These are phyloP conservation scores for Lithosia quadra DNA, from an alignment of 2,888 invertebrate genomes.

Conservation along the genomic window DNA sequence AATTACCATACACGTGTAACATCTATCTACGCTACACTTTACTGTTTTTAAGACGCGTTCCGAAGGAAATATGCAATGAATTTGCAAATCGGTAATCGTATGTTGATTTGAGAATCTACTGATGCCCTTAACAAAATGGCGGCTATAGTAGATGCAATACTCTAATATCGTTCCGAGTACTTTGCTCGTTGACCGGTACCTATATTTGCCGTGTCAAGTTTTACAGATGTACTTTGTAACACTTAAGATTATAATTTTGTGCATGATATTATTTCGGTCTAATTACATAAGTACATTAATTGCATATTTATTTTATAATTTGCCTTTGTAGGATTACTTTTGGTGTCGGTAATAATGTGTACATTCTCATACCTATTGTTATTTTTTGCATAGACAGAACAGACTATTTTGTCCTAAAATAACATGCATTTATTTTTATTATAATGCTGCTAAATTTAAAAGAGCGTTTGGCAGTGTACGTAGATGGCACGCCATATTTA, in stretches of 20 bases:
- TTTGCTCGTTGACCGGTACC: slow-evolving; percentile 35
- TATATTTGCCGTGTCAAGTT: slow-evolving; percentile 27
- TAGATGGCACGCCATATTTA: slow-evolving; percentile 50
- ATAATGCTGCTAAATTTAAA: slow-evolving; percentile 65
- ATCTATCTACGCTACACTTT: slow-evolving; percentile 68
- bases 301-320: slow-evolving; percentile 32
- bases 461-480: slow-evolving; percentile 47
- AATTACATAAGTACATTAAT: slow-evolving; percentile 16
- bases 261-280: slow-evolving; percentile 47
- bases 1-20: slow-evolving; percentile 73
- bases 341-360: slow-evolving; percentile 49
- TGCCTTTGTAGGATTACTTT: slow-evolving; percentile 30
- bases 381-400: slow-evolving; percentile 32
- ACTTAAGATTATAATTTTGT: slow-evolving; percentile 40
- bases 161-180: slow-evolving; percentile 14
- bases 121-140: slow-evolving; percentile 64
- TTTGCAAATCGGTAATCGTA: slow-evolving; percentile 53
- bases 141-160: slow-evolving; percentile 46
- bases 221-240: slow-evolving; percentile 15
- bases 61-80: slow-evolving; percentile 42
- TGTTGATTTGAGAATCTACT: slow-evolving; percentile 44
- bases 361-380: slow-evolving; percentile 20
- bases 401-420: slow-evolving; percentile 15
- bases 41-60: slow-evolving; percentile 37
- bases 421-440: slow-evolving; percentile 34